Base-by-base conservation (phyloP, 2,888 invertebrate genomes). In the Synergus laeviventris region DNA sequence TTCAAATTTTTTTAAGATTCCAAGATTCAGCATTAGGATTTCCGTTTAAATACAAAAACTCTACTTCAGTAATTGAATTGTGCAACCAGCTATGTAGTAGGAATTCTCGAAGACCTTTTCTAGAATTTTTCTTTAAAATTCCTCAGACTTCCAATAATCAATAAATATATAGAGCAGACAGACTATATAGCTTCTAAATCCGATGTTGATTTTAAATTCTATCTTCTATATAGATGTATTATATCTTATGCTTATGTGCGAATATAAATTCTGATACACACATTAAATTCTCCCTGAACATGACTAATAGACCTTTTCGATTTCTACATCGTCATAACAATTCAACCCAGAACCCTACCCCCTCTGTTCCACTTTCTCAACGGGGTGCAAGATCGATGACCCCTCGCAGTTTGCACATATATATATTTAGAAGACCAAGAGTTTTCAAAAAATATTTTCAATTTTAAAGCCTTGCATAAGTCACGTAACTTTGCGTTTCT, bases 361-460 rank as follows among this genome's bases (percentile, higher is more conserved):
- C 42, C 12, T 21, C 45, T 66, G 42, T 39, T 66, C 64, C 64
- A 66, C 42, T 66, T 66, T 45, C 64, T 8, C 12, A 16, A 66
- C 24, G 21, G 64, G 64, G 42, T 21, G 64, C 8, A 24, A 24
- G 42, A 66, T 45, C 42, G 21, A 45, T 66, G 64, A 45, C 64
- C 64, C 64, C 18, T 18, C n/a, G 12, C n/a, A 42, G 1, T 42
- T 2, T 62, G 38, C 39, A 39, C 8, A 21, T 54, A 0, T 54
- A 62, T 62, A n/a, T 38, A 31, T 2, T 0, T 31, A 31, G 1
- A 2, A 38, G 36, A 16, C 45, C 16, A 14, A 16, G 5, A 45
- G 16, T 3, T 16, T 4, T 16, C 14, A 16, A 45, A 45, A 45
- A 16, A 45, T 16, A 14, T 45, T 42, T 42, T 12, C 14, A 14